Base-by-base conservation (phyloP, 1,140 invertebrate species). In the Drosophila ogumai region DNA sequence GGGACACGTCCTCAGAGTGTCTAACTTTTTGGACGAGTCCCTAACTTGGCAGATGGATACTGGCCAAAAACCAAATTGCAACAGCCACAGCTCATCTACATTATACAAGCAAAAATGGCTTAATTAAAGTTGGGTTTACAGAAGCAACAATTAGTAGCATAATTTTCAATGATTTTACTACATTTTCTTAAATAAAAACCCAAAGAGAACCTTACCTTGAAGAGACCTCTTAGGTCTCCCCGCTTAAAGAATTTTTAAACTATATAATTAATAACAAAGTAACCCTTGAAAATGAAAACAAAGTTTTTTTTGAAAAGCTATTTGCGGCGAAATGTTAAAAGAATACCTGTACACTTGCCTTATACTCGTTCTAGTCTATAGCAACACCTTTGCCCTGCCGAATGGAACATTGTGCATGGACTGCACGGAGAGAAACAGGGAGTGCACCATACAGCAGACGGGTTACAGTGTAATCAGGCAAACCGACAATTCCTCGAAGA, bases 21-120 rank as follows among this genome's bases (percentile, higher is more conserved):
- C 56, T 34, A 47, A 34, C 43, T 41, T 67, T 65, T 12, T 57
- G 31, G 10, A 15, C 31, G 6, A 47, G 41, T 49, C 9, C 25
- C n/a, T 19, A 34, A 25, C 17, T 34, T 47, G 6, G 8, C 6
- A 13, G 40, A 44, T 58, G 19, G 10, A 12, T 19, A 12, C 41
- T 12, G 17, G 17, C 9, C 41, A 19, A 12, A 19, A 43, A 19
- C 4, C 43, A 19, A 12, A 22, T 12, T 22, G 43, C 43, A 44
- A 2, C 10, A 8, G 43, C 43, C 17, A 19, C 19, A 44, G 41
- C 9, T 44, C 9, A 43, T 43, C 17, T 19, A 3, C 17, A 43
- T 32, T 28, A 28, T 28, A 28, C 6, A 28, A 28, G 5, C 25
- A 28, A 28, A 28, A 28, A 6, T 28, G 25, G 0, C 25, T 28